Percentiles rank a stretch among this genome's conserved stretches.
phyloP scores from a whole-genome alignment of 2,797 vertebrate species.

The Syncerus caffer region DNA sequence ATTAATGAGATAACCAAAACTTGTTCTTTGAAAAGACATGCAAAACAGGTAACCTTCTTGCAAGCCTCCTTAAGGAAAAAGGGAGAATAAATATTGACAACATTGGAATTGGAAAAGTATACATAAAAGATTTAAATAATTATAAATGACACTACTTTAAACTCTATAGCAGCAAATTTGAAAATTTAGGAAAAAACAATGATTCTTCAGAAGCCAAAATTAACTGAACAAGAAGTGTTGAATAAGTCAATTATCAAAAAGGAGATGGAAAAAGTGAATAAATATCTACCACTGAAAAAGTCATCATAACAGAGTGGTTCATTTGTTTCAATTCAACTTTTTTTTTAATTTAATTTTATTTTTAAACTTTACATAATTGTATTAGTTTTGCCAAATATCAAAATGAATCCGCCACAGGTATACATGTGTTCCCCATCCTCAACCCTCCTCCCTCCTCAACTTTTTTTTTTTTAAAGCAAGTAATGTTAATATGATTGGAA shows the following conservation, averaged over 20 bases:
- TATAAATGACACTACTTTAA: background rate
- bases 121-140: conserved; percentile 1
- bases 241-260: conserved; percentile 3
- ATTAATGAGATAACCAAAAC: conserved; percentile 17
- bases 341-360: no score
- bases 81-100: background rate
- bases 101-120: background rate
- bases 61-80: background rate
- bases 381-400: no score
- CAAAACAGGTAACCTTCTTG: background rate
- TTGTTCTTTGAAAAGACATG: background rate
- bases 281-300: background rate
- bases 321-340: background rate
- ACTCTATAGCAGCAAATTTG: background rate
- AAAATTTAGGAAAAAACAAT: background rate
- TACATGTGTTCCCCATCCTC: no score
- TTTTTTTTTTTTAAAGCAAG: background rate
- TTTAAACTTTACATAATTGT: no score
- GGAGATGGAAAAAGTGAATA: background rate
- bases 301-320: background rate
- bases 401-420: no score
- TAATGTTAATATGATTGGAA: conserved; percentile 25
- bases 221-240: background rate
- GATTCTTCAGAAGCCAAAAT: background rate
- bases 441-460: no score